These are phyloP conservation scores for Hetaerina americana DNA, from an alignment of 1,140 invertebrate species.

Conservation along the genomic window DNA sequence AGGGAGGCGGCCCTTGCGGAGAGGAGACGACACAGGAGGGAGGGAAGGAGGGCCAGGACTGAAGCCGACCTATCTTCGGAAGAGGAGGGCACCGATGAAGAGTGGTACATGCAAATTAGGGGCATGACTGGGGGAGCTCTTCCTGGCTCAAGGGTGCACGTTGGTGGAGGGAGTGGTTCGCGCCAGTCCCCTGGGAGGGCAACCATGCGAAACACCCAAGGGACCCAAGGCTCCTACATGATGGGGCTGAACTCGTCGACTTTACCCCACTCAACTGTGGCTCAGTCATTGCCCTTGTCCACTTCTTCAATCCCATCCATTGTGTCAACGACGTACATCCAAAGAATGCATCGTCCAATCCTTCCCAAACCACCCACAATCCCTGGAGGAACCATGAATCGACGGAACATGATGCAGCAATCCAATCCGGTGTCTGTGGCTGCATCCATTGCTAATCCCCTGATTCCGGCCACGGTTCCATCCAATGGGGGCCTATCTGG, in stretches of 20 bases:
- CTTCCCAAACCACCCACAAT: conserved; percentile 22
- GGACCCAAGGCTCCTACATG: background rate
- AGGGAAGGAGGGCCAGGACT: background rate
- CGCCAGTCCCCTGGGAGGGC: background rate
- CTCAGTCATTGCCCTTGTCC: background rate
- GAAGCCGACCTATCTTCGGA: background rate
- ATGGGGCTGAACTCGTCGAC: background rate
- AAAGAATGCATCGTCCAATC: conserved; percentile 21
- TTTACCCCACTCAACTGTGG: background rate
- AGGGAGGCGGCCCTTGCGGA: background rate
- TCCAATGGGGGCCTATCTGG: background rate
- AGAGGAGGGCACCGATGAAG: background rate
- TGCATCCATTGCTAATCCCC: background rate
- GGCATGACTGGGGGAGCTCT: background rate
- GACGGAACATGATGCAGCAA: background rate
- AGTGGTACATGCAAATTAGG: background rate
- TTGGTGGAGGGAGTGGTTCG: background rate
- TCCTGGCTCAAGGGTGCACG: background rate
- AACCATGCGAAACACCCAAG: background rate
- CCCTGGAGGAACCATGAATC: background rate
- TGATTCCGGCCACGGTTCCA: background rate
- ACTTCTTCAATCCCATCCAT: background rate
- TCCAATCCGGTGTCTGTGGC: background rate
- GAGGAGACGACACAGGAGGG: background rate
- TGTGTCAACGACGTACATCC: background rate